Base-by-base conservation (phyloP, 2,888 invertebrate genomes). In the Mythimna pallens region DNA sequence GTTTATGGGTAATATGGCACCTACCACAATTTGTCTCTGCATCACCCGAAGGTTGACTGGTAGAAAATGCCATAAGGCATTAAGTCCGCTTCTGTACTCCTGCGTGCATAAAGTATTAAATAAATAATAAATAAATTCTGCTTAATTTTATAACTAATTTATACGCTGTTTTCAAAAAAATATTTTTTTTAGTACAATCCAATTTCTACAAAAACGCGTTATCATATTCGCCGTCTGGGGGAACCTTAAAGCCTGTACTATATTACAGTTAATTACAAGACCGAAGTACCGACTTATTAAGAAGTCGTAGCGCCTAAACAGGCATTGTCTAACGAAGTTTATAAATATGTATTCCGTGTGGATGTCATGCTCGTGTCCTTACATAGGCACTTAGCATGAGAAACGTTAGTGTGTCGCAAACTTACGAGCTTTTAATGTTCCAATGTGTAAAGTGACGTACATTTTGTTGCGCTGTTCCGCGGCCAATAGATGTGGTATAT, bases 341-440 rank as follows among this genome's bases (percentile, higher is more conserved):
- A 66, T 75, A 64, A 74, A 81, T 86, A 84, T 81, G 85, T 76
- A 86, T 86, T 70, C 68, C 59, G 54, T 34, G 70, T 74, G 54
- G 70, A 80, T 78, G 76, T 76, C 72, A 73, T 65, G 83, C 80
- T 74, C 80, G 78, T 81, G 84, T 79, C 74, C 77, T 83, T 78
- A 86, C 76, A 83, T 73, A 78, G 73, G 66, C 76, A 85, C 74
- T 86, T 81, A 78, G 76, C 83, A 86, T 86, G 78, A 80, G 69
- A 83, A 85, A 77, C 81, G 80, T 76, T 80, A 75, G 80, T 72
- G 71, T 86, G 76, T 83, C 67, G 83, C 76, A 78, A 81, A 80
- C 77, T 85, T 85, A 86, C 83, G 81, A 85, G 70, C 69, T 65
- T 86, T 83, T 86, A 83, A 83, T 85, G 85, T 74, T 40, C 73